Percentiles rank a stretch among this genome's conserved stretches.
These are phyloP conservation scores for Blastobasis lacticolella DNA, from an alignment of 2,888 invertebrate species.

Conservation along the genomic window DNA sequence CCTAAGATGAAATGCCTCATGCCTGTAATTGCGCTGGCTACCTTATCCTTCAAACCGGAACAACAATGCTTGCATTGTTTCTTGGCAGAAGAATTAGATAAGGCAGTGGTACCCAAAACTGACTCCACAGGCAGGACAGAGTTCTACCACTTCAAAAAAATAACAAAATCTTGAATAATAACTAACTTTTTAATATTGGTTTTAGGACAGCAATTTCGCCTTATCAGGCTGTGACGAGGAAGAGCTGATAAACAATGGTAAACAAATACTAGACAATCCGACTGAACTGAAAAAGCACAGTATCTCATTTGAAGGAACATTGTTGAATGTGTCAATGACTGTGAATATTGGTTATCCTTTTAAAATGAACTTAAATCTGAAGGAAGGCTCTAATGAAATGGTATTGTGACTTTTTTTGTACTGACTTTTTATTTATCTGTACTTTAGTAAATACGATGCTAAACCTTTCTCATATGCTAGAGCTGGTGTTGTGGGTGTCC, in stretches of 20 bases:
- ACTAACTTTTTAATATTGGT: constrained; percentile 8
- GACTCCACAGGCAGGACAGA: too few relatives aligned
- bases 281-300: constrained; percentile 28
- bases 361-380: constrained; percentile 29
- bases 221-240: constrained; percentile 31
- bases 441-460: constrained; percentile 12
- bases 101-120: too few relatives aligned
- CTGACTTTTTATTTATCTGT: constrained; percentile 35
- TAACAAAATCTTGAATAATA: too few relatives aligned
- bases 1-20: too few relatives aligned
- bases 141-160: too few relatives aligned
- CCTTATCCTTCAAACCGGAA: too few relatives aligned
- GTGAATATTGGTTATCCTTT: constrained; percentile 35
- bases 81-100: too few relatives aligned
- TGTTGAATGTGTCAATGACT: constrained; percentile 25
- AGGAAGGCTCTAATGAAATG: constrained; percentile 35
- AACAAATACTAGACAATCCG: constrained; percentile 33
- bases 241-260: constrained; percentile 35
- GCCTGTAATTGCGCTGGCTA: too few relatives aligned
- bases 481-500: too few relatives aligned
- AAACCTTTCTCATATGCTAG: too few relatives aligned
- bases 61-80: too few relatives aligned
- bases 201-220: constrained; percentile 43
- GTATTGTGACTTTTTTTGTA: constrained; percentile 26
- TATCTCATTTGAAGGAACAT: constrained; percentile 18